A percentile compares a stretch with the other conserved stretches of the same genome.
Conservation (phyloP, 1,140 invertebrate genomes). For the Heliconius nattereri region DNA sequence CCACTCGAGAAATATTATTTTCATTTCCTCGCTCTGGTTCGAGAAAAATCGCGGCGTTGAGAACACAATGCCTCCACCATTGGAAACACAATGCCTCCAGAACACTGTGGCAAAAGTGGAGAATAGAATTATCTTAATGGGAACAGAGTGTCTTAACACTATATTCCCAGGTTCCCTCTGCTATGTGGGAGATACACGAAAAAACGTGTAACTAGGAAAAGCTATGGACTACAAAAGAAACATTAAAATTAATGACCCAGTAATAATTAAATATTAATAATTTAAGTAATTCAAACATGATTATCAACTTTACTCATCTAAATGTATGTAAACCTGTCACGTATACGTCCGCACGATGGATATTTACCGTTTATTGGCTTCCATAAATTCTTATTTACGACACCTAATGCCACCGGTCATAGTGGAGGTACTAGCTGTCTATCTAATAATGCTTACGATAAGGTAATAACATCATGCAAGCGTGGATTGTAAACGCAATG, state of each 20-base stretch:
- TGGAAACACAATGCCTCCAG: no score
- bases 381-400: conserved; percentile 63
- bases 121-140: no score
- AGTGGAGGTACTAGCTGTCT: not conserved
- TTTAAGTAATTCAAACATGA: not conserved
- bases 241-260: not conserved
- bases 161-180: no score
- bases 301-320: not conserved
- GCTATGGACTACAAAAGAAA: not conserved
- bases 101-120: no score
- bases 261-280: not conserved
- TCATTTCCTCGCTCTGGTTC: no score
- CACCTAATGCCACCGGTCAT: conserved; percentile 50
- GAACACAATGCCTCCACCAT: no score
- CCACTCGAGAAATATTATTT: no score
- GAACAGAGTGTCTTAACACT: no score
- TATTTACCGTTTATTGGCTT: conserved; percentile 54
- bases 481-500: no score
- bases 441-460: not conserved
- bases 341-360: conserved; percentile 24
- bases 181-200: no score
- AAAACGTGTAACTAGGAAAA: not conserved
- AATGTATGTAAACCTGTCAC: not conserved
- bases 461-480: no score
- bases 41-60: no score